These are phyloP conservation scores for Urocolius indicus DNA, from an alignment of 2,113 vertebrate genomes.

Conservation along the genomic window DNA sequence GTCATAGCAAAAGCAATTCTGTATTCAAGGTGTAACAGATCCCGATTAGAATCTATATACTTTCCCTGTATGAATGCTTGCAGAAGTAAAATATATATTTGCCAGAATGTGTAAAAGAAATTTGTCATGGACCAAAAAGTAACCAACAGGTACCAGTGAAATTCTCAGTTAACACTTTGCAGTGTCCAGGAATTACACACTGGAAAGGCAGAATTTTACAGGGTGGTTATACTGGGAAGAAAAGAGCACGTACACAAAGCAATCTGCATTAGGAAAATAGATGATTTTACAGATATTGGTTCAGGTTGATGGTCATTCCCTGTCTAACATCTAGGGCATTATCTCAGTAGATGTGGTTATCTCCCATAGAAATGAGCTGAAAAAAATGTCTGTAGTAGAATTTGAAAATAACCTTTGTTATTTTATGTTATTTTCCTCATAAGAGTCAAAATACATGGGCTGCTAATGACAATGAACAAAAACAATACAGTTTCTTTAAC, in stretches of 20 bases:
- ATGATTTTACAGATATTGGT: slow-evolving; percentile 38
- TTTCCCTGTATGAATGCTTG: not conserved
- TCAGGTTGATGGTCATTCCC: slow-evolving; percentile 13
- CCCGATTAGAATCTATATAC: not conserved
- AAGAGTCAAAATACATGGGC: slow-evolving; percentile 7
- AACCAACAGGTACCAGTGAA: not conserved
- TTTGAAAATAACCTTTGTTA: slow-evolving; percentile 51
- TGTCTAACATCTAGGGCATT: slow-evolving; percentile 39
- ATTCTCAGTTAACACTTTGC: not conserved
- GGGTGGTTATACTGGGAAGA: not conserved
- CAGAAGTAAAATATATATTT: not conserved
- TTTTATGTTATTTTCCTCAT: slow-evolving; percentile 24
- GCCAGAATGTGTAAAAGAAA: not conserved
- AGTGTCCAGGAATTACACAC: not conserved
- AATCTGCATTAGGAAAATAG: slow-evolving; percentile 37
- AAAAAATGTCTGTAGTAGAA: not conserved
- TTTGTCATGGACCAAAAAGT: not conserved
- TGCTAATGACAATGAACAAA: slow-evolving; percentile 25
- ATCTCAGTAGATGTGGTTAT: slow-evolving; percentile 44
- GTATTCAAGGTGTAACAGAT: not conserved
- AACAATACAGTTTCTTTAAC: slow-evolving; percentile 17
- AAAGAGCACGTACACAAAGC: not conserved
- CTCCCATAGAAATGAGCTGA: slow-evolving; percentile 9
- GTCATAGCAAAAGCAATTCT: not conserved
- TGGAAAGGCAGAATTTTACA: not conserved